phyloP scores from a whole-genome alignment of 2,888 invertebrate genomes.

The Drosophila quinaria region DNA sequence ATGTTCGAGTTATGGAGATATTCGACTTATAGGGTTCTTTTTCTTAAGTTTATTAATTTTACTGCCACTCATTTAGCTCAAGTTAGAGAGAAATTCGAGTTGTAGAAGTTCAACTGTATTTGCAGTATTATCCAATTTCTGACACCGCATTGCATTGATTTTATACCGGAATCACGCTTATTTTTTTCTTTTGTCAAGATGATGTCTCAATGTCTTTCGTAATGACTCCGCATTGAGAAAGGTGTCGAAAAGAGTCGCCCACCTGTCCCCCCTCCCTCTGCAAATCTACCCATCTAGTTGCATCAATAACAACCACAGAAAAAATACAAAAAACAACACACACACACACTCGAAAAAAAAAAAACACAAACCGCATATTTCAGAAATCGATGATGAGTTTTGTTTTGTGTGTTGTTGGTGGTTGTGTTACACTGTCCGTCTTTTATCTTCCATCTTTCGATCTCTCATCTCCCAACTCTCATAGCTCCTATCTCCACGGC shows the following conservation, averaged over 20 bases:
- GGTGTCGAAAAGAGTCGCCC: slow-evolving; percentile 40
- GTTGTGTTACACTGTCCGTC: slow-evolving; percentile 24
- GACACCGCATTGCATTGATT: too few relatives aligned
- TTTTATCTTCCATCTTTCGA: slow-evolving; percentile 20
- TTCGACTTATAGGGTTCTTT: too few relatives aligned
- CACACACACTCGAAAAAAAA: too few relatives aligned
- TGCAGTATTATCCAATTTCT: too few relatives aligned
- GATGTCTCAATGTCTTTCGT: slow-evolving; percentile 11
- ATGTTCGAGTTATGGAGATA: too few relatives aligned
- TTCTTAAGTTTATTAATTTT: too few relatives aligned
- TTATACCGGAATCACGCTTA: too few relatives aligned
- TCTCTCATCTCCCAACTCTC: slow-evolving; percentile 8
- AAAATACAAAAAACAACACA: background rate
- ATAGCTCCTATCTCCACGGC: background rate
- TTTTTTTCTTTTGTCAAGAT: background rate
- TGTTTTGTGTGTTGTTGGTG: slow-evolving; percentile 18
- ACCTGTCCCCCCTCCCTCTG: slow-evolving; percentile 8
- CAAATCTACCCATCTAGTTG: slow-evolving; percentile 19
- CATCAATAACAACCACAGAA: slow-evolving; percentile 35
- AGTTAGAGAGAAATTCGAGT: too few relatives aligned
- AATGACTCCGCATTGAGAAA: slow-evolving; percentile 25
- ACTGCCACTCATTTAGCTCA: too few relatives aligned
- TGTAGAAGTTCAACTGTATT: too few relatives aligned
- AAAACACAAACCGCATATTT: slow-evolving; percentile 20
- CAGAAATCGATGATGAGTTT: slow-evolving; percentile 38